Evolutionary conservation across 2,888 invertebrate genomes (phyloP), one percentile per base, ranked within the genome.

Genomic region (Leuctra nigra): DNA sequence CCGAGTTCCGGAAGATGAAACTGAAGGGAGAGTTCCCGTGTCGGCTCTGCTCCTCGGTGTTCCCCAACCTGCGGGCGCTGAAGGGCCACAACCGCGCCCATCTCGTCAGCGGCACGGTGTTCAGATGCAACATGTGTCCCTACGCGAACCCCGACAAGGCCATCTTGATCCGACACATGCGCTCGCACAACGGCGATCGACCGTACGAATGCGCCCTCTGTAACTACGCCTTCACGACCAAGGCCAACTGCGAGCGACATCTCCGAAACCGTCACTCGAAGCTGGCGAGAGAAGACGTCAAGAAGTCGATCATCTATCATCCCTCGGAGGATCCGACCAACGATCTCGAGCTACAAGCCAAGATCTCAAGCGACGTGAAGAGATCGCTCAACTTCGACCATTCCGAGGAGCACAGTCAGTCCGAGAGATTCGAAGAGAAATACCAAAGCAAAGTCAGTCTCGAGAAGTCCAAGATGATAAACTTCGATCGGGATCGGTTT

Each of bases 161-260:
- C 18, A 92, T 94, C 2, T 74, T 97, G 52, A 86, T 91, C 7
- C 83, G 94, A 18, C 96, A 96, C 68, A 86, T 96, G 82, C 79
- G 95, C 41, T 91, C 91, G 0, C 96, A 96, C 73, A 96, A 94
- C 68, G 96, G 96, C 0, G 95, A 96, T 66, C 79, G 95, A 11
- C 96, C 96, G 0, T 96, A 91, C 69, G 92, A 94, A 70, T 97
- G 96, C 68, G 84, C 87, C 1, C 80, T 95, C n/a, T 97, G 97
- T 72, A 91, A 91, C 67, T 95, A 92, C 68, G 94, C 95, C 2
- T 97, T 97, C 72, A 96, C 96, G 23, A 96, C 96, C 0, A 95
- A 96, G 75, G 95, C 96, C 1, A 96, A 97, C 69, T 97, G 97
- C 70, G 96, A 97, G 73, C 79, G 96, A 4, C 96, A 97, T 71